Evolutionary conservation across 2,888 invertebrate genomes (phyloP), one percentile per base, ranked within the genome.

Genomic region (Lingula anatina): DNA sequence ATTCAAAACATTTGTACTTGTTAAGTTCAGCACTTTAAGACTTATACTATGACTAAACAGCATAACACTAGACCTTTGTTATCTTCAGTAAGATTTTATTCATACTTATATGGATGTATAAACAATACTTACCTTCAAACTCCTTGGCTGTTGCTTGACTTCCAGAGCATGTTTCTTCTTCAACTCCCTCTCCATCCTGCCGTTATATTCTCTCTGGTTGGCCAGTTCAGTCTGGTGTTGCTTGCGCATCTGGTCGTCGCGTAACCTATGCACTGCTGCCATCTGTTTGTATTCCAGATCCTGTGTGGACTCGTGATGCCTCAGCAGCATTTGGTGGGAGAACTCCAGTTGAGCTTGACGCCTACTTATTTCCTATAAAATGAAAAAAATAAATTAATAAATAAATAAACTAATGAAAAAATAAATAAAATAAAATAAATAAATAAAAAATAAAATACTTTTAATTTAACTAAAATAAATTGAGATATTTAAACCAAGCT

Each of bases 101-200:
- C n/a, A n/a, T n/a, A n/a, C n/a, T n/a, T n/a, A n/a, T n/a, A n/a
- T n/a, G n/a, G n/a, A n/a, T n/a, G n/a, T n/a, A n/a, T n/a, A n/a
- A n/a, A n/a, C n/a, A n/a, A 23, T 15, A 36, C 56, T 45, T 78
- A 92, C 92, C 84, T 95, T 95, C 66, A 99, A 85, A 80, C 96
- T 95, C 81, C 97, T 94, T 49, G 99, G 99, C 80, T 97, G 97
- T 76, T 97, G 96, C 75, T 96, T 93, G 65, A 94, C 84, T 80
- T 99, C 95, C 62, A 94, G 80, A 49, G 94, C 92, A 79, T 99
- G 99, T 71, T 94, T 95, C 80, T 96, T 96, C 65, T 90, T 83
- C 70, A 99, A 83, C 75, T 99, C 97, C 57, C 91, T 86, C 75
- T 95, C 90, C 12, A 92, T 88, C 54, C 95, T 84, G 71, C 87